Evolutionary conservation across 2,888 invertebrate genomes (phyloP).

Genomic region (Ectemnius lituratus): DNA sequence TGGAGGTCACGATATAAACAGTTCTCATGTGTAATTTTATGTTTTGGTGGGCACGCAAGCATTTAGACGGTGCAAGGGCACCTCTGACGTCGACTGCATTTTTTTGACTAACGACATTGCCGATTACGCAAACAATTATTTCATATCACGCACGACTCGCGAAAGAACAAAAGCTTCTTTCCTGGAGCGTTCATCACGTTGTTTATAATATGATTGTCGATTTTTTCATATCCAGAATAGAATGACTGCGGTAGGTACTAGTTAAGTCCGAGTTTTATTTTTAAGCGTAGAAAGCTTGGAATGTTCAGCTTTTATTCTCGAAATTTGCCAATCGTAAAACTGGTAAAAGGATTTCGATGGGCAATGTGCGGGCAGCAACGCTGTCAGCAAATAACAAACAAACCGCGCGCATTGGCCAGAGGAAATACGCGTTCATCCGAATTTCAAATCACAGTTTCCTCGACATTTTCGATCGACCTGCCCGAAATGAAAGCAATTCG

Average conservation of each 20-base stretch:
- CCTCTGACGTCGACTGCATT: neutral
- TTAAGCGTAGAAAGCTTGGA: neutral
- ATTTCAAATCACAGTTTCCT: constrained; percentile 30
- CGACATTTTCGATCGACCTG: constrained; percentile 41
- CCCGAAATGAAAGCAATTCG: constrained; percentile 17
- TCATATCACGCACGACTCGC: too few species aligned
- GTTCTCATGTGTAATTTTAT: neutral
- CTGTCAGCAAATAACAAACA: constrained; percentile 14
- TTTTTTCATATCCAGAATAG: too few species aligned
- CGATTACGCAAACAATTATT: too few species aligned
- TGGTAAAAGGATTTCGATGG: neutral
- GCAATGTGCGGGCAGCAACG: neutral
- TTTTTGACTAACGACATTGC: too few species aligned
- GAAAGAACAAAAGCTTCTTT: too few species aligned
- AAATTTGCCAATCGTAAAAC: neutral
- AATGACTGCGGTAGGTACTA: too few species aligned
- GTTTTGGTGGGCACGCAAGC: neutral
- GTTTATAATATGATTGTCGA: neutral
- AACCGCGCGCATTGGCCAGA: neutral
- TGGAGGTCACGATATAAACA: neutral
- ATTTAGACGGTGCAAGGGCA: neutral
- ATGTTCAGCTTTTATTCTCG: too few species aligned
- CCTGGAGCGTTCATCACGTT: too few species aligned
- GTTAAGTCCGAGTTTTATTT: too few species aligned
- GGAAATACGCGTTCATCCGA: constrained; percentile 9